These are phyloP conservation scores for Lycaena phlaeas DNA, from an alignment of 2,888 invertebrate species.

Conservation along the genomic window DNA sequence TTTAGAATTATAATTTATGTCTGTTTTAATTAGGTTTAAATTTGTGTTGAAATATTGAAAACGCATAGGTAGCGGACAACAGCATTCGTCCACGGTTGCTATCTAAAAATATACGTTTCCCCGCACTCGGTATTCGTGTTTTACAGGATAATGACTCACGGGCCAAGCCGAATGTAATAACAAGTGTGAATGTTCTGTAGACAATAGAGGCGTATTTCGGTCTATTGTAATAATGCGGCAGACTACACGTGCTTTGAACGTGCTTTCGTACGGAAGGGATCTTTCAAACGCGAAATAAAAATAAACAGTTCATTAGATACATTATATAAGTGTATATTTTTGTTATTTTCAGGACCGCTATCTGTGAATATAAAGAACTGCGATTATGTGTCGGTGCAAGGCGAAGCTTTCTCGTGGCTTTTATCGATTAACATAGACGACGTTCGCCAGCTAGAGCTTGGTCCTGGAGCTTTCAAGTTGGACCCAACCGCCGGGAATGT, in stretches of 20 bases:
- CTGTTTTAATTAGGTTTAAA: not conserved
- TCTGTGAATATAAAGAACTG: conserved; percentile 74
- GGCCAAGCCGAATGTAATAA: conserved; percentile 30
- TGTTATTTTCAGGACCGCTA: conserved; percentile 69
- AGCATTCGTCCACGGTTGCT: conserved; percentile 40
- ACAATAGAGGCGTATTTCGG: conserved; percentile 30
- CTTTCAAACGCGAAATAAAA: conserved; percentile 2
- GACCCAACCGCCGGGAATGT: conserved; percentile 72
- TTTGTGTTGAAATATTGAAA: conserved; percentile 4
- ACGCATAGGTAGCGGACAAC: conserved; percentile 26
- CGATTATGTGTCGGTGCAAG: conserved; percentile 72
- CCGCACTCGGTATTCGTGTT: conserved; percentile 52
- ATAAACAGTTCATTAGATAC: not conserved
- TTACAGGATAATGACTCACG: conserved; percentile 65
- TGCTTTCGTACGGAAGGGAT: conserved; percentile 1
- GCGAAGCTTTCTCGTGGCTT: conserved; percentile 78
- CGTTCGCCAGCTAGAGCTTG: conserved; percentile 69
- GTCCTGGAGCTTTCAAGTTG: conserved; percentile 75
- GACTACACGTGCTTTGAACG: conserved; percentile 12
- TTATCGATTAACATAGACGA: conserved; percentile 73
- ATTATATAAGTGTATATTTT: conserved; percentile 13
- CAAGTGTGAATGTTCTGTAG: conserved; percentile 32
- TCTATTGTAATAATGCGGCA: conserved; percentile 13
- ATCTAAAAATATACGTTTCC: conserved; percentile 64
- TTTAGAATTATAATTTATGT: too few species aligned